phyloP scores from a whole-genome alignment of 2,113 vertebrate genomes.

The Chionomys nivalis region DNA sequence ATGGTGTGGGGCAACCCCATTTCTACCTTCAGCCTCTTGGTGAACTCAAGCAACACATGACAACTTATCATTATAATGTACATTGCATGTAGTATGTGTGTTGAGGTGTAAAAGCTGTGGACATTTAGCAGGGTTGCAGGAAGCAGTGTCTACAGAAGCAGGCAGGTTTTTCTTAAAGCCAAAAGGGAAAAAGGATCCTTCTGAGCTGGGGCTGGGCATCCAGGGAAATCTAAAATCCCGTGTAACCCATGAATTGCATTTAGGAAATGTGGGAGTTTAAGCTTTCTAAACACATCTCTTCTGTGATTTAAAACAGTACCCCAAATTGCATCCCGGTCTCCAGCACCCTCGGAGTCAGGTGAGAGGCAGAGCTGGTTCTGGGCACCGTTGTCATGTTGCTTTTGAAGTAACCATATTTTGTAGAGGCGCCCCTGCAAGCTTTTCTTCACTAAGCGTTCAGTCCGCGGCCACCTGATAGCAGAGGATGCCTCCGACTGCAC shows the following conservation, averaged over 20 bases:
- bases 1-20: not conserved
- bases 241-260: not conserved
- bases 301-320: not conserved
- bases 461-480: slow-evolving; percentile 43
- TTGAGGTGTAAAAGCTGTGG: not conserved
- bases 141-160: not conserved
- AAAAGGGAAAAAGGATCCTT: not conserved
- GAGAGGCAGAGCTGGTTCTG: slow-evolving; percentile 35
- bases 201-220: not conserved
- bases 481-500: slow-evolving; percentile 49
- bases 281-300: not conserved
- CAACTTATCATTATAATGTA: not conserved
- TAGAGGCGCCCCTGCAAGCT: not conserved
- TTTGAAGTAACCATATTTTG: slow-evolving; percentile 32
- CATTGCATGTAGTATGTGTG: not conserved
- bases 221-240: not conserved
- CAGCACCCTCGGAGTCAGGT: not conserved
- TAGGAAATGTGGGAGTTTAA: not conserved
- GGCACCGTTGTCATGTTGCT: slow-evolving; percentile 42
- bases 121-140: not conserved
- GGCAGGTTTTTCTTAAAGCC: not conserved
- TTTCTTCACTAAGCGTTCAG: slow-evolving; percentile 40
- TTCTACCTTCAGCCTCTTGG: not conserved
- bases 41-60: not conserved
- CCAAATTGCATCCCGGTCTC: not conserved